These are phyloP conservation scores for Phaethornis superciliosus DNA, from an alignment of 2,113 vertebrate species.

Conservation along the genomic window DNA sequence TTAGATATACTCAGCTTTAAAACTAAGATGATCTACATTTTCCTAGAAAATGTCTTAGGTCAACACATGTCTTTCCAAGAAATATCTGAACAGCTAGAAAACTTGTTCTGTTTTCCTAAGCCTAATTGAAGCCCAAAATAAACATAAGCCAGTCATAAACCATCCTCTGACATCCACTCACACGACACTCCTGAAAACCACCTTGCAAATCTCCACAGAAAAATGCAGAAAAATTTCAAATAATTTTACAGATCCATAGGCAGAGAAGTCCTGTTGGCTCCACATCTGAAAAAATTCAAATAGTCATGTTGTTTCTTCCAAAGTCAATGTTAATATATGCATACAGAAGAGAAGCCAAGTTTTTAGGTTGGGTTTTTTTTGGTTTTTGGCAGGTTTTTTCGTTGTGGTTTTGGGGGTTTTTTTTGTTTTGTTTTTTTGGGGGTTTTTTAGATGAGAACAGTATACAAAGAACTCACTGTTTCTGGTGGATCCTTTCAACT, in stretches of 20 bases:
- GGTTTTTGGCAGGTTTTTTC: background rate
- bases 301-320: background rate
- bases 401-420: background rate
- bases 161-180: background rate
- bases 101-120: background rate
- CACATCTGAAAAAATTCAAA: background rate
- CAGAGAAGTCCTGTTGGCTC: background rate
- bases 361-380: background rate
- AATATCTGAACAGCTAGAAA: constrained; percentile 9
- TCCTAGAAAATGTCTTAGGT: constrained; percentile 25
- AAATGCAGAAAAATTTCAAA: background rate
- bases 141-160: background rate
- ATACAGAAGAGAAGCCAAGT: background rate
- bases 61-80: constrained; percentile 13
- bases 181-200: background rate
- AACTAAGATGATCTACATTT: background rate
- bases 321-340: background rate
- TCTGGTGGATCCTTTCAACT: background rate
- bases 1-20: background rate
- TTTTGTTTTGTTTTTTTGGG: background rate
- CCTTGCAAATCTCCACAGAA: background rate
- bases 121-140: background rate
- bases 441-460: background rate
- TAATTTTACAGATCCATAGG: background rate
- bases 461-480: constrained; percentile 17